Base-by-base conservation (phyloP, 1,140 invertebrate species). In the Xylocopa sonorina region DNA sequence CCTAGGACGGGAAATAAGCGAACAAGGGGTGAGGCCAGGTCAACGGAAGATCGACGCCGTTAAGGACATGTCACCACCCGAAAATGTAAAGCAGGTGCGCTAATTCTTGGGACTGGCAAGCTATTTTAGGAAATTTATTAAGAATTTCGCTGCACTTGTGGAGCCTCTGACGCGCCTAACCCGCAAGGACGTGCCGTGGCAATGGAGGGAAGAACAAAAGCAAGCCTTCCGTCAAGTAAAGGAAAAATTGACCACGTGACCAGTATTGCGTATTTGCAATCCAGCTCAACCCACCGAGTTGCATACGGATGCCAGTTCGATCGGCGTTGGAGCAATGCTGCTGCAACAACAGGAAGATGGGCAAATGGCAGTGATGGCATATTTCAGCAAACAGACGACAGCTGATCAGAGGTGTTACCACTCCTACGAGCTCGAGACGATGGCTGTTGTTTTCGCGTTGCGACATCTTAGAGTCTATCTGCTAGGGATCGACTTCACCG, bases 1-100 rank as follows among this genome's bases (percentile, higher is more conserved):
- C 12, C 12, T 78, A 0, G 32, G 66, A 1, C 16, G 53, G 7
- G 75, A 78, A 7, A 69, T 69, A 1, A 76, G 63, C 18, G 51
- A 18, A 7, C 0, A 38, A 10, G 67, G 50, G 32, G 57, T 62
- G 0, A 32, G 32, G 12, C 57, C 57, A 0, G 46, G 57, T 1
- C 57, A 32, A 27, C 18, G 29, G 29, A 46, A 46, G 5, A 48
- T 5, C 29, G 2, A 73, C 46, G 71, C 21, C 2, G 29, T 73
- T 10, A 38, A 7, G 27, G 9, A 32, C 0, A 57, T 57, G 55
- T 5, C 27, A 29, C 3, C 9, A 16, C 55, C 24, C 1, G 12
- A 3, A 1, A 57, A 10, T 0, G 55, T 32, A 4, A 57, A 57
- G 27, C 10, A 57, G 9, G 27, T 57, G 4, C 27, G 55, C 0